A percentile compares a stretch with the other conserved stretches of the same genome.
Conservation (phyloP, 2,888 invertebrate species). For the Spisula subtruncata region DNA sequence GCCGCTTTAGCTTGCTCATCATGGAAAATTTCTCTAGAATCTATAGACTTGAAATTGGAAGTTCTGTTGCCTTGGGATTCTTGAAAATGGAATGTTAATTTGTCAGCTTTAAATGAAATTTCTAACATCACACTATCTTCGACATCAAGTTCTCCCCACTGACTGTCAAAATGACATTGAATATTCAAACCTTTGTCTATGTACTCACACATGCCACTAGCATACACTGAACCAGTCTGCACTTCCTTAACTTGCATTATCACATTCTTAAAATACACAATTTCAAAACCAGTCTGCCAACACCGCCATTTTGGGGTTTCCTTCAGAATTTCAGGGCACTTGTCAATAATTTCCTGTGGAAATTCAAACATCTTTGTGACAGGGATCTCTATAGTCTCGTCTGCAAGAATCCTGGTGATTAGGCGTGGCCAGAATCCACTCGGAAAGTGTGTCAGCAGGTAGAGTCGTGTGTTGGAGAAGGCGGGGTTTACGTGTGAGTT, state of each 20-base stretch:
- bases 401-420: conserved; percentile 96
- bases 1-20: conserved; percentile 80
- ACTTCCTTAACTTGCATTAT: conserved; percentile 91
- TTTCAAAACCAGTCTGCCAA: conserved; percentile 92
- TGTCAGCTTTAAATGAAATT: conserved; percentile 88
- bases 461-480: conserved; percentile 87
- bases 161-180: conserved; percentile 91
- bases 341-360: conserved; percentile 72
- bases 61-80: conserved; percentile 27
- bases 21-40: conserved; percentile 71
- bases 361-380: conserved; percentile 76
- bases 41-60: conserved; percentile 53
- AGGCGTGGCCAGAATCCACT: conserved; percentile 99
- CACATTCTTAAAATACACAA: conserved; percentile 94
- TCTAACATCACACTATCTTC: conserved; percentile 94
- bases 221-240: conserved; percentile 56
- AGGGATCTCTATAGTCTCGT: conserved; percentile 88
- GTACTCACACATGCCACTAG: conserved; percentile 89
- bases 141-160: conserved; percentile 95
- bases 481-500: conserved; percentile 77
- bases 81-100: conserved; percentile 75
- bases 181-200: conserved; percentile 85
- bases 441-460: conserved; percentile 97
- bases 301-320: conserved; percentile 81
- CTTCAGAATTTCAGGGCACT: conserved; percentile 72